Evolutionary conservation across 1,140 invertebrate species (phyloP).

Genomic region (Adoxophyes honmai): DNA sequence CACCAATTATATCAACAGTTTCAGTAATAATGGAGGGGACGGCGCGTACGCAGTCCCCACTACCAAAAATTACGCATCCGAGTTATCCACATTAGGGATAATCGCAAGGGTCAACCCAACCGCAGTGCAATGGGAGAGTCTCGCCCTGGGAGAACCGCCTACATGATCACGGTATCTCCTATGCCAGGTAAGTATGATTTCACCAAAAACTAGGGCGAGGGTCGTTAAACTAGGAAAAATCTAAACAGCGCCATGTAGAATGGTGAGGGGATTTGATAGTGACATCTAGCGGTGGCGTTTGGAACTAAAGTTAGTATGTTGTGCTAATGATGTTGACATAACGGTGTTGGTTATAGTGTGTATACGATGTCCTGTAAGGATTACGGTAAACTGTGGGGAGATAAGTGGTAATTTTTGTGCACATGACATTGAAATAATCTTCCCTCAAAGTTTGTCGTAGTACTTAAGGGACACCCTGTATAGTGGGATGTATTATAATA

Average conservation of each 20-base stretch:
- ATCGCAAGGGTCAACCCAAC: conserved; percentile 20
- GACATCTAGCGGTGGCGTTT: no score
- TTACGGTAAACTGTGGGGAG: no score
- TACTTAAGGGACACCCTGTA: no score
- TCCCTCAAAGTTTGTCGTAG: no score
- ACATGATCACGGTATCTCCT: conserved; percentile 7
- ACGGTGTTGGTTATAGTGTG: no score
- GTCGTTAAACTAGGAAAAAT: conserved; percentile 1
- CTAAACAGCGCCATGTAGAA: background rate
- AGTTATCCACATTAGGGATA: conserved; percentile 22
- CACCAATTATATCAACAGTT: background rate
- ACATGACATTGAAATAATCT: no score
- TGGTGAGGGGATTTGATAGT: no score
- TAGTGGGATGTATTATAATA: no score
- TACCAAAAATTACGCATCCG: conserved; percentile 20
- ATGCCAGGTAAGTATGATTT: conserved; percentile 9
- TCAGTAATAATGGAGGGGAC: background rate
- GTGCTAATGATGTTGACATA: no score
- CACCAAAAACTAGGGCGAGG: background rate
- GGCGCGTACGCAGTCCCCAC: conserved; percentile 21
- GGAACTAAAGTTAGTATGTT: no score
- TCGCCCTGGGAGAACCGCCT: conserved; percentile 14
- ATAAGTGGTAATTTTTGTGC: no score
- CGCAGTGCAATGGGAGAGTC: conserved; percentile 19
- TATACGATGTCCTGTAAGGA: no score